phyloP scores from a whole-genome alignment of 2,113 vertebrate species.

The Amphiprion ocellaris region DNA sequence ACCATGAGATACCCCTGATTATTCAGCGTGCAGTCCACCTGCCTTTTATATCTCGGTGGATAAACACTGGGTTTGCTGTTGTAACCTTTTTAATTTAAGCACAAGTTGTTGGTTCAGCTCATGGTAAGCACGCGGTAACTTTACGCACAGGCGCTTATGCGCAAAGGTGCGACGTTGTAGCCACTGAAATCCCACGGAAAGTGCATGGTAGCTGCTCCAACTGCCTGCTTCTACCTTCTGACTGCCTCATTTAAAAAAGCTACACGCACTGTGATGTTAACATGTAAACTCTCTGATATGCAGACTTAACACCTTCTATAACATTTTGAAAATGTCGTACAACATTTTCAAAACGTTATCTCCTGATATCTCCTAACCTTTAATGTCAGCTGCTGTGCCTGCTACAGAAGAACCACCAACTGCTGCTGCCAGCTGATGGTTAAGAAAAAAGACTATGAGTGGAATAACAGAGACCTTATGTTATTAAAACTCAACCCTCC shows the following conservation, averaged over 20 bases:
- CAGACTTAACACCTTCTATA: conserved; percentile 4
- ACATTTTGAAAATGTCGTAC: conserved; percentile 11
- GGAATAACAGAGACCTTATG: no score
- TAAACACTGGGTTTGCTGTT: conserved; percentile 7
- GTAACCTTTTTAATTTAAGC: not conserved
- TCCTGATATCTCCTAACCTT: conserved; percentile 6
- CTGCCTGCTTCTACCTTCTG: not conserved
- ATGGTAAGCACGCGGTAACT: conserved; percentile 33
- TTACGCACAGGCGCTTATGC: conserved; percentile 15
- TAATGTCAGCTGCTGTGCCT: conserved; percentile 38
- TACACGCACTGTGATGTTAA: not conserved
- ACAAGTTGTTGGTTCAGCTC: not conserved
- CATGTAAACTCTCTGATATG: no score
- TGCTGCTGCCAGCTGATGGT: conserved; percentile 26
- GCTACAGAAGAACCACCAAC: conserved; percentile 32
- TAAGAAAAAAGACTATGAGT: not conserved
- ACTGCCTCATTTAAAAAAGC: not conserved
- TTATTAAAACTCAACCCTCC: not conserved
- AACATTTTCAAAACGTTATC: conserved; percentile 7
- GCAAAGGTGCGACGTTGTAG: not conserved
- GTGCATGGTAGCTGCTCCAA: conserved; percentile 3
- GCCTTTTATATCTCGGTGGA: not conserved
- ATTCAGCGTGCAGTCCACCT: no score
- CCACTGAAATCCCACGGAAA: not conserved
- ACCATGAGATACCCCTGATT: not conserved